Base-by-base conservation (phyloP, 2,797 vertebrate species). In the Mycteria americana region DNA sequence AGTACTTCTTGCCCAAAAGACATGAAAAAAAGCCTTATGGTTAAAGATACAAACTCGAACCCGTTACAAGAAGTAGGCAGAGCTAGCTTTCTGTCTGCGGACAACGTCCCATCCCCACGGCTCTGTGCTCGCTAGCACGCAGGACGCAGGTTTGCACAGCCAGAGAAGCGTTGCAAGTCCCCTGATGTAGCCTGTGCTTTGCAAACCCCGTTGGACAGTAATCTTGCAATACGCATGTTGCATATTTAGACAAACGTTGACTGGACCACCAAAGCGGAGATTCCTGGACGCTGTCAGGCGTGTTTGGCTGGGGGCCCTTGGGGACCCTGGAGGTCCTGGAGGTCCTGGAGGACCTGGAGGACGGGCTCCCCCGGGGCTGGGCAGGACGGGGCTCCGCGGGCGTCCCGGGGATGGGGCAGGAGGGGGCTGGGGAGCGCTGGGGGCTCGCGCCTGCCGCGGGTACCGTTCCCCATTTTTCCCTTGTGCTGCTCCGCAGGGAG, bases 201-300 rank as follows among this genome's bases (percentile, higher is more conserved):
- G 64, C 65, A 18, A 8, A 7, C 41, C 75, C 7, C 3, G 10
- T 6, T 4, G 21, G 33, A 3, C 33, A 17, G 45, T 3, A 1
- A 5, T 2, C 28, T 7, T 11, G 4, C 12, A 2, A 53, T 5
- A 2, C 0, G 19, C 0, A 0, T 8, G 0, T 10, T 8, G 39
- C 3, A 0, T 27, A 0, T 13, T 35, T 10, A 6, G 51, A 3
- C 28, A 22, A 7, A 12, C 11, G 0, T 13, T 12, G n/a, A 3
- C 15, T 0, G 2, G 48, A 13, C 46, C 39, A 10, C 6, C n/a
- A 3, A 10, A 5, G 41, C 0, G 6, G 60, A 15, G 48, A 2
- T 18, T n/a, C 60, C 10, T 19, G 5, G 6, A 4, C 0, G 1
- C 63, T 3, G 3, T 1, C 4, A 13, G 54, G 16, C 0, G 3